phyloP scores from a whole-genome alignment of 2,113 vertebrate genomes.

The Eulemur rufifrons region DNA sequence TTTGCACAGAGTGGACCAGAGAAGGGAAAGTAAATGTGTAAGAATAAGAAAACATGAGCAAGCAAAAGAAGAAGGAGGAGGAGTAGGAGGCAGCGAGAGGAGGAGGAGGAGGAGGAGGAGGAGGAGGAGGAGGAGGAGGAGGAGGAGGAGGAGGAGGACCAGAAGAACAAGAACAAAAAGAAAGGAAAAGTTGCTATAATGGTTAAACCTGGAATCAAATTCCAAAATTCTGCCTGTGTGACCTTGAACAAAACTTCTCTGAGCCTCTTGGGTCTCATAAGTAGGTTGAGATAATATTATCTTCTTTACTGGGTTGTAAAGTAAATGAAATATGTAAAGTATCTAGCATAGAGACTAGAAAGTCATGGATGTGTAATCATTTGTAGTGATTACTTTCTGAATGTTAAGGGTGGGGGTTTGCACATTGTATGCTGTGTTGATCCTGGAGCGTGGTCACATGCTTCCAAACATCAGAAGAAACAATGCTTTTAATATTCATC shows the following conservation, averaged over 20 bases:
- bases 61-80: neutral
- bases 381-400: slow-evolving; percentile 23
- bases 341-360: neutral
- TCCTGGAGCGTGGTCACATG: slow-evolving; percentile 54
- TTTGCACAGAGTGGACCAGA: neutral
- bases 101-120: neutral
- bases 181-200: neutral
- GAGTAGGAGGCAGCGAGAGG: neutral
- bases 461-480: slow-evolving; percentile 47
- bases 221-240: neutral
- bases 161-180: neutral
- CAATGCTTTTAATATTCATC: slow-evolving; percentile 65
- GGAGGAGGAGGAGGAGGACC: neutral
- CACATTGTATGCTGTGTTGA: slow-evolving; percentile 54
- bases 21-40: neutral
- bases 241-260: neutral
- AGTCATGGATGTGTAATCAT: neutral
- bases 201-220: neutral
- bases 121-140: neutral
- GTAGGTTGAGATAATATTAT: neutral
- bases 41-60: neutral
- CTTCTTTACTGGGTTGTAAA: neutral
- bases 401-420: neutral
- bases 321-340: neutral
- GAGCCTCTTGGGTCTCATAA: neutral